phyloP scores from a whole-genome alignment of 2,888 invertebrate species.

The Abrostola triplasia region DNA sequence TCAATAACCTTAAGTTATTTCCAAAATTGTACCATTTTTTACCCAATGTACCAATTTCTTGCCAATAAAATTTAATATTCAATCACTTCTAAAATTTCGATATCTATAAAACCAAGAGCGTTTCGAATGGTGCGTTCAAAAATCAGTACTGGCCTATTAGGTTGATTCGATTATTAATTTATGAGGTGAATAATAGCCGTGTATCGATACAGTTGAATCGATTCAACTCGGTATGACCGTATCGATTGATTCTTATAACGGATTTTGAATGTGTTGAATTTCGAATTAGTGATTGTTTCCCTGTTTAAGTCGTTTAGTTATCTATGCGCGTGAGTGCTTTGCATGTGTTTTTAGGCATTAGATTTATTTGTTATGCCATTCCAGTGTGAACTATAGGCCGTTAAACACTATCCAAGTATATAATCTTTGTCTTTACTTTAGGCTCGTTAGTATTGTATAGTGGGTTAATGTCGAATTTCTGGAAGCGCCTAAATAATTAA shows the following conservation, averaged over 20 bases:
- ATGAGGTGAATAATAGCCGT: conserved; percentile 84
- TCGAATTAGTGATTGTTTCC: conserved; percentile 36
- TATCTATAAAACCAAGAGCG: conserved; percentile 66
- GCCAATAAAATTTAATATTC: conserved; percentile 42
- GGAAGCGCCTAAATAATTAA: too few relatives aligned
- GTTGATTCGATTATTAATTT: conserved; percentile 86
- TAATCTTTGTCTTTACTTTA: too few relatives aligned
- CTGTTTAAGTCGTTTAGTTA: too few relatives aligned
- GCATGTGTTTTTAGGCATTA: too few relatives aligned
- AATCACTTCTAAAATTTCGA: conserved; percentile 64
- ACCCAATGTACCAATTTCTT: conserved; percentile 12
- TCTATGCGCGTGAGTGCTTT: too few relatives aligned
- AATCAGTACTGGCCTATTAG: conserved; percentile 84
- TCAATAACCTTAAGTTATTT: conserved; percentile 28
- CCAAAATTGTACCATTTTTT: background rate
- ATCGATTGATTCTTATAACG: conserved; percentile 74
- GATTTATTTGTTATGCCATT: too few relatives aligned
- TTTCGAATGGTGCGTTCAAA: conserved; percentile 79
- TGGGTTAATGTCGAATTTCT: too few relatives aligned
- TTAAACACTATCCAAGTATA: too few relatives aligned
- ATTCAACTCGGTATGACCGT: conserved; percentile 65
- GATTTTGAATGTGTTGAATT: conserved; percentile 60
- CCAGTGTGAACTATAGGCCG: too few relatives aligned
- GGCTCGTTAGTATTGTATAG: too few relatives aligned
- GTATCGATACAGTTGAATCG: conserved; percentile 76